Conservation (phyloP, 2,113 vertebrate species). For the Python bivittatus region DNA sequence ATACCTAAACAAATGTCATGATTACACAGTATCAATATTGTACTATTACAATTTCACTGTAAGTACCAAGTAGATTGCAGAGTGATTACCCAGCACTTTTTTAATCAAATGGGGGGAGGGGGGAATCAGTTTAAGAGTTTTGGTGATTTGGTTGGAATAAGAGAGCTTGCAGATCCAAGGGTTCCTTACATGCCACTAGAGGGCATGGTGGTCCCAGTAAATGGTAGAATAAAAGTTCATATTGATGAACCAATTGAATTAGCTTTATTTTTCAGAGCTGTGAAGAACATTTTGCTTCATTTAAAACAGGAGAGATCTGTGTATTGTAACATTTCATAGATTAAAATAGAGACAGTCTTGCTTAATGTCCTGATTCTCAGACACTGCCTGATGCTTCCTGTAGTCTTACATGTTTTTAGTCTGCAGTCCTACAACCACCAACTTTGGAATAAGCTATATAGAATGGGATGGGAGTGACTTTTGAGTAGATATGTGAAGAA, state of each 20-base stretch:
- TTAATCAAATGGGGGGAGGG: neutral
- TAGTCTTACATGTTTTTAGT: neutral
- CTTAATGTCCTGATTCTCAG: neutral
- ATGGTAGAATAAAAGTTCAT: neutral
- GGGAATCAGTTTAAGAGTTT: neutral
- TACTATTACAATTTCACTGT: neutral
- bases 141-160: neutral
- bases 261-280: neutral
- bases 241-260: neutral
- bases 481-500: neutral
- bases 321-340: neutral
- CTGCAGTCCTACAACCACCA: neutral
- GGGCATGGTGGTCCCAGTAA: constrained; percentile 49
- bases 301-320: neutral
- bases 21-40: neutral
- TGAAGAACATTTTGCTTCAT: constrained; percentile 22
- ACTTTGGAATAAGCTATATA: too few species aligned
- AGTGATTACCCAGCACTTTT: constrained; percentile 8
- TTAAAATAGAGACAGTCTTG: neutral
- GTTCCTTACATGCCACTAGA: constrained; percentile 44
- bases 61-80: neutral
- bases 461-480: neutral
- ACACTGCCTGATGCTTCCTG: neutral
- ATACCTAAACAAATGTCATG: neutral
- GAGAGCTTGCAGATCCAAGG: neutral